These are phyloP conservation scores for Pediacus dermestoides DNA, from an alignment of 2,888 invertebrate species.

Conservation along the genomic window DNA sequence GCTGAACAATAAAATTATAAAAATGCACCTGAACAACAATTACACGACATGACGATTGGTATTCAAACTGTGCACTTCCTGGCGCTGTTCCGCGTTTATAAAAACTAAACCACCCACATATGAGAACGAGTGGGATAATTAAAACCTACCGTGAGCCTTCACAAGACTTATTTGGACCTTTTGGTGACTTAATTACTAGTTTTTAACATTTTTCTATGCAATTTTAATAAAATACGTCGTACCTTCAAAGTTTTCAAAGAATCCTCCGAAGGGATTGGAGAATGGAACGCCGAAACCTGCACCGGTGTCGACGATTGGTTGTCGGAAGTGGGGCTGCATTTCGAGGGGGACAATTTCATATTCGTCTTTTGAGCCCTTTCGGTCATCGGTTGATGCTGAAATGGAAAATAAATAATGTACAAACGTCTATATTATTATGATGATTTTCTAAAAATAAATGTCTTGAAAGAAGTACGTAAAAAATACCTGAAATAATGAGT, in stretches of 20 bases:
- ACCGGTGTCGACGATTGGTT: conserved; percentile 38
- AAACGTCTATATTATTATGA: too few relatives aligned
- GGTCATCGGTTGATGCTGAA: conserved; percentile 1
- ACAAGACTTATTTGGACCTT: conserved; percentile 1
- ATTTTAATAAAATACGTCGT: conserved; percentile 10
- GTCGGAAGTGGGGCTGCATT: conserved; percentile 24
- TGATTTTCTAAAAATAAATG: too few relatives aligned
- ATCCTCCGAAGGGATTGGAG: conserved; percentile 32
- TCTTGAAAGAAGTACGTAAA: too few relatives aligned
- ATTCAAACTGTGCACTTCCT: conserved; percentile 23
- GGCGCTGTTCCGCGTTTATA: conserved; percentile 17
- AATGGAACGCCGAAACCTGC: conserved; percentile 25
- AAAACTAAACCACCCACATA: conserved; percentile 21
- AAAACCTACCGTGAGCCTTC: conserved; percentile 15
- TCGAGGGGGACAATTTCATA: conserved; percentile 28
- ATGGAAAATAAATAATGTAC: too few relatives aligned
- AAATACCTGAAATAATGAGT: too few relatives aligned
- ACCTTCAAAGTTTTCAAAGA: conserved; percentile 37
- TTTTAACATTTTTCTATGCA: neutral
- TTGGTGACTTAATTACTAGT: too few relatives aligned
- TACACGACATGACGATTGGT: conserved; percentile 17
- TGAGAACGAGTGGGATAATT: conserved; percentile 9
- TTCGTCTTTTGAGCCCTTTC: conserved; percentile 20
- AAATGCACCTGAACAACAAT: conserved; percentile 15
- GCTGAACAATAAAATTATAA: conserved; percentile 6